phyloP scores from a whole-genome alignment of 2,113 vertebrate species.

The Trinectes maculatus region DNA sequence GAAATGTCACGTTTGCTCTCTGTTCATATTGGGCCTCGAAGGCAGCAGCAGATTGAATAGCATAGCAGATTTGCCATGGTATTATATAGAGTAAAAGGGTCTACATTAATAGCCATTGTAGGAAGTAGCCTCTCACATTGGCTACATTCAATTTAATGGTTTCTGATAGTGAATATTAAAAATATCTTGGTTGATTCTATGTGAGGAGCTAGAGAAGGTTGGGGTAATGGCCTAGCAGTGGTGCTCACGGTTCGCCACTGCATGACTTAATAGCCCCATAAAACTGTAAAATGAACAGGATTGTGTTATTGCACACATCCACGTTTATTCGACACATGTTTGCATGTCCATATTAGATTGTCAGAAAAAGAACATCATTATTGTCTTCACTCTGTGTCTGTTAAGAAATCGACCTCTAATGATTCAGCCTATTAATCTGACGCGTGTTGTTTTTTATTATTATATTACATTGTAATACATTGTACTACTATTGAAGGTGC shows the following conservation, averaged over 20 bases:
- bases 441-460: slow-evolving; percentile 24
- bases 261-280: no score
- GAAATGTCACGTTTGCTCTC: slow-evolving; percentile 1
- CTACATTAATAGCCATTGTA: neutral
- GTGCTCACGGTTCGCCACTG: no score
- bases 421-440: slow-evolving; percentile 6
- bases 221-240: no score
- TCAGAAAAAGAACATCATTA: no score
- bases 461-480: slow-evolving; percentile 31
- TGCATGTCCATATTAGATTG: no score
- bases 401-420: slow-evolving; percentile 4
- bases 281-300: no score
- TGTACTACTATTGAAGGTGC: neutral
- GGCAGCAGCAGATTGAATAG: slow-evolving; percentile 2
- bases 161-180: neutral
- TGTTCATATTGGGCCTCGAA: slow-evolving; percentile 7
- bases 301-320: no score
- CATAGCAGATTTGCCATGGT: neutral
- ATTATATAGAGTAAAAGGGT: neutral
- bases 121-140: slow-evolving; percentile 6
- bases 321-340: no score
- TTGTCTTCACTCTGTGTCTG: no score
- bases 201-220: neutral
- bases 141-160: neutral
- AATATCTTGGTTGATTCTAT: neutral